phyloP scores from a whole-genome alignment of 23 tunicate genomes.

The Styela clava region DNA sequence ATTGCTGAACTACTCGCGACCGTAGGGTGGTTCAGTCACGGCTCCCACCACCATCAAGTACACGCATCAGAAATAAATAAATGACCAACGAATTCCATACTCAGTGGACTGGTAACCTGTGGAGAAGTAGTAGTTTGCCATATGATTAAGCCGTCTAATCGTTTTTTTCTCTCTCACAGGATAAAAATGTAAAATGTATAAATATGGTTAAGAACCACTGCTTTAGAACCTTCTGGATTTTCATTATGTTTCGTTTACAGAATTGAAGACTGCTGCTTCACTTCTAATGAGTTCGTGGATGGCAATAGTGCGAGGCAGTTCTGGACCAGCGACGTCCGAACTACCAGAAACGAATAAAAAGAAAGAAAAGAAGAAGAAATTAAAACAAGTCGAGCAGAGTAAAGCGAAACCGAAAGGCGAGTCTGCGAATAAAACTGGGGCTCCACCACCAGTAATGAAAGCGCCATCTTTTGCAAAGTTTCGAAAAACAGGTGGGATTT shows the following conservation, averaged over 20 bases:
- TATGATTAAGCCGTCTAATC: too few relatives aligned
- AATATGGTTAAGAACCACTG: too few relatives aligned
- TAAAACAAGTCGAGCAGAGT: conserved; percentile 22
- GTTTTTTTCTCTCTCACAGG: too few relatives aligned
- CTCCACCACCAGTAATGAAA: conserved; percentile 48
- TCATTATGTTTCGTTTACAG: conserved; percentile 22
- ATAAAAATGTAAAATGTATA: too few relatives aligned
- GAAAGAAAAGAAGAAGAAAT: conserved; percentile 20
- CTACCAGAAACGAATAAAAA: neutral
- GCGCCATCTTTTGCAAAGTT: conserved; percentile 68
- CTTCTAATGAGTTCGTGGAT: conserved; percentile 52
- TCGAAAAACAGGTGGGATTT: conserved; percentile 67
- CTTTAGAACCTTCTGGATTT: too few relatives aligned
- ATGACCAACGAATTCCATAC: too few relatives aligned
- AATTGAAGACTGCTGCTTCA: conserved; percentile 50
- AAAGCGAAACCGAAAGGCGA: conserved; percentile 42
- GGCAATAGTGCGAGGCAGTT: conserved; percentile 39
- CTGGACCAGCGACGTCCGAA: conserved; percentile 26
- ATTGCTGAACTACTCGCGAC: too few relatives aligned
- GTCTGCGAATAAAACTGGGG: neutral
- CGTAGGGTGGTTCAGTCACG: too few relatives aligned
- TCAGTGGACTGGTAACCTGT: too few relatives aligned
- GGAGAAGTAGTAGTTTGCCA: too few relatives aligned
- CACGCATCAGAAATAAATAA: too few relatives aligned
- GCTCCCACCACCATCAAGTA: too few relatives aligned